These are phyloP conservation scores for Phymastichus coffea DNA, from an alignment of 1,140 invertebrate species.

Conservation along the genomic window DNA sequence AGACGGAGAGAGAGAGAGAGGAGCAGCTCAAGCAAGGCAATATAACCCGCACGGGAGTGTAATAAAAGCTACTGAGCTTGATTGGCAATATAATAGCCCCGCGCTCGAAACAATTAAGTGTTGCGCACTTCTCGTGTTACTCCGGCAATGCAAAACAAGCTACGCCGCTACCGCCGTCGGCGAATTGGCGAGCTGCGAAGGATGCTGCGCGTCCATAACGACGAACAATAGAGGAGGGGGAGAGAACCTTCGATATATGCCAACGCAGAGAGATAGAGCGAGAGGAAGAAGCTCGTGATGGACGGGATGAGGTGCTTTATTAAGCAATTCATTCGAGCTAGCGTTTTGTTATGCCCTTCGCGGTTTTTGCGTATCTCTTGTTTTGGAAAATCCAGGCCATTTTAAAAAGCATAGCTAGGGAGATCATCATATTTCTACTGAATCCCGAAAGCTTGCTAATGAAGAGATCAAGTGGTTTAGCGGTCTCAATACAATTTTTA, in stretches of 20 bases:
- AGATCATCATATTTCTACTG: too few relatives aligned
- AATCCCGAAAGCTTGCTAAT: too few relatives aligned
- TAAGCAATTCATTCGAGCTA: constrained; percentile 7
- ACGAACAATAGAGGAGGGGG: background rate
- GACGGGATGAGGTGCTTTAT: background rate
- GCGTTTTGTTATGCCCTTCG: background rate
- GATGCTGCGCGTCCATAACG: too few relatives aligned
- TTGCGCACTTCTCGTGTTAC: constrained; percentile 21
- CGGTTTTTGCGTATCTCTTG: too few relatives aligned
- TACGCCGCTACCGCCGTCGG: background rate
- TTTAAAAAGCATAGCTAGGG: too few relatives aligned
- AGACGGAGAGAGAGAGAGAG: too few relatives aligned
- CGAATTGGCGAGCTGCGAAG: background rate
- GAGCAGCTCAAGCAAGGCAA: too few relatives aligned
- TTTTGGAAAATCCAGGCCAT: constrained; percentile 7
- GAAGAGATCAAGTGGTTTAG: too few relatives aligned
- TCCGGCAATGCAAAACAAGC: background rate
- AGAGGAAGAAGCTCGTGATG: constrained; percentile 19
- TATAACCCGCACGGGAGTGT: background rate
- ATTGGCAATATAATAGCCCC: constrained; percentile 46
- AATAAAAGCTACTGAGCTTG: constrained; percentile 29
- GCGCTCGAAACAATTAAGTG: constrained; percentile 40
- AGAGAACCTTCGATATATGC: too few relatives aligned
- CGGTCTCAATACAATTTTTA: constrained; percentile 38
- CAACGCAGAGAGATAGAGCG: too few relatives aligned